Evolutionary conservation across 2,113 vertebrate genomes (phyloP).

Genomic region (Nasalis larvatus): DNA sequence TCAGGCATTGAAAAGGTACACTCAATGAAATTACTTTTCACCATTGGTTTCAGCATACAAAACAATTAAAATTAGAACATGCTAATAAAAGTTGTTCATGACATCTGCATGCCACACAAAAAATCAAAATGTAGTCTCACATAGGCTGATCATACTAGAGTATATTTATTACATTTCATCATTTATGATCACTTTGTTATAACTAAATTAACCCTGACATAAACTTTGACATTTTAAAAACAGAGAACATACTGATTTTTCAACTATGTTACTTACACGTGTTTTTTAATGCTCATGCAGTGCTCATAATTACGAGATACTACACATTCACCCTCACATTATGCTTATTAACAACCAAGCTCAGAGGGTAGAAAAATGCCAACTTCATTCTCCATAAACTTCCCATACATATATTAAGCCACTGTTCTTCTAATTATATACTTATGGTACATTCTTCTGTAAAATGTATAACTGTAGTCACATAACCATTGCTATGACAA

Average conservation of each 20-base stretch:
- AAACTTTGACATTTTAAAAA: conserved; percentile 78
- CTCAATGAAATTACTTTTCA: neutral
- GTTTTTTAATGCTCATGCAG: conserved; percentile 82
- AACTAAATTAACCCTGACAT: conserved; percentile 78
- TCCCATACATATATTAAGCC: conserved; percentile 68
- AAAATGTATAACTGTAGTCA: conserved; percentile 74
- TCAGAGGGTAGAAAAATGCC: conserved; percentile 45
- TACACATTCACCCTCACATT: conserved; percentile 72
- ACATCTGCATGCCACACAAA: neutral
- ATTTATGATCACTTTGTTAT: conserved; percentile 77
- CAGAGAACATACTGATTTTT: conserved; percentile 71
- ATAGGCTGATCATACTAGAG: conserved; percentile 56
- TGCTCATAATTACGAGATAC: conserved; percentile 68
- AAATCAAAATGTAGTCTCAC: conserved; percentile 68
- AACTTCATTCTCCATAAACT: conserved; percentile 67
- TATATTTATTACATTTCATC: conserved; percentile 84
- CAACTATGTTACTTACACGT: conserved; percentile 67
- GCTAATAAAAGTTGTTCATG: neutral
- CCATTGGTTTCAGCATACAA: neutral
- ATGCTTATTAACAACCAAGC: conserved; percentile 55
- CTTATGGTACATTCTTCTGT: conserved; percentile 70
- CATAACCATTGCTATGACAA: conserved; percentile 63
- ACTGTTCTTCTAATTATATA: conserved; percentile 63
- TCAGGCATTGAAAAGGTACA: neutral
- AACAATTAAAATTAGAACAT: conserved; percentile 21